phyloP scores from a whole-genome alignment of 2,113 vertebrate species.

The Columbina picui region DNA sequence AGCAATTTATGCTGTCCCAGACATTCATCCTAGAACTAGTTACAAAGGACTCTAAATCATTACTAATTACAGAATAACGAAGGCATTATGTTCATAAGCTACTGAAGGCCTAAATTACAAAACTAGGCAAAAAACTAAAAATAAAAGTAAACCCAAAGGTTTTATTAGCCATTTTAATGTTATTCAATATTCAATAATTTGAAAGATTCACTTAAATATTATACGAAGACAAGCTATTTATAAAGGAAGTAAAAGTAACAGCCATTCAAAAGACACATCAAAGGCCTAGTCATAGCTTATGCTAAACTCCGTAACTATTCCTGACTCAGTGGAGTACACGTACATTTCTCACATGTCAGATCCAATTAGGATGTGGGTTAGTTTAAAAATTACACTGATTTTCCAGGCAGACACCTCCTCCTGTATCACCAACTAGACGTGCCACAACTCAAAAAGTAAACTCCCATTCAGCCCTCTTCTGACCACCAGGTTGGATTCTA shows the following conservation, averaged over 20 bases:
- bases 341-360: background rate
- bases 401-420: background rate
- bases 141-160: fast-evolving
- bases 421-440: background rate
- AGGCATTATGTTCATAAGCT: background rate
- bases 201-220: background rate
- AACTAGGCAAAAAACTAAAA: background rate
- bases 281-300: background rate
- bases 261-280: background rate
- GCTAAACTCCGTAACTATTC: fast-evolving
- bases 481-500: background rate
- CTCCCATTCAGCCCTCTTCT: background rate
- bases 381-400: background rate
- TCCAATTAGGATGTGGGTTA: fast-evolving
- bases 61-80: background rate
- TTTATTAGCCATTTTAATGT: background rate
- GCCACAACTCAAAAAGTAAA: background rate
- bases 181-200: background rate
- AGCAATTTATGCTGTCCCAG: background rate
- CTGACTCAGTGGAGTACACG: background rate
- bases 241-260: background rate
- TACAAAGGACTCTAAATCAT: background rate
- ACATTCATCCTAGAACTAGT: background rate
- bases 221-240: background rate
- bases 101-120: background rate